Conservation (phyloP, 2,113 vertebrate species). For the Sprattus sprattus region DNA sequence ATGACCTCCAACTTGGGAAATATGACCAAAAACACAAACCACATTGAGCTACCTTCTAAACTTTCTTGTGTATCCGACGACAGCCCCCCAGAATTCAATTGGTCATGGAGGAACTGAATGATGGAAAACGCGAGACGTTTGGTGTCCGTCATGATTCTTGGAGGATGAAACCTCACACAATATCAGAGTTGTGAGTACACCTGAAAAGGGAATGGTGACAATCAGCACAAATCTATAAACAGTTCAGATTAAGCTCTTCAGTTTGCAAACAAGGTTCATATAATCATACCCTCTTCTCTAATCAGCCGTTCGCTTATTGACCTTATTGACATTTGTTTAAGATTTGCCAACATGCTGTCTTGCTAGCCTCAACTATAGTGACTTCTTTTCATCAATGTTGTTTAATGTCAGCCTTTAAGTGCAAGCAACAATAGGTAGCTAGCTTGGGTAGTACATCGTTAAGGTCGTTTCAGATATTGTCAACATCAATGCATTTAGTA, state of each 20-base stretch:
- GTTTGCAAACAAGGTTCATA: not conserved
- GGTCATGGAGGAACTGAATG: conserved; percentile 88
- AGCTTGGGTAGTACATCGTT: not conserved
- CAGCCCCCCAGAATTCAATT: conserved; percentile 80
- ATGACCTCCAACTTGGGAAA: not conserved
- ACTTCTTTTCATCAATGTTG: not conserved
- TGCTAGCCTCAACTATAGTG: not conserved
- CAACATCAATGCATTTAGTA: not conserved
- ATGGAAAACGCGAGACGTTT: conserved; percentile 91
- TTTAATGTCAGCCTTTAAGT: no score
- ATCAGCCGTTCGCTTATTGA: not conserved
- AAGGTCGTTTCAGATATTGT: not conserved
- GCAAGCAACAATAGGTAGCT: no score
- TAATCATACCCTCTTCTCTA: not conserved
- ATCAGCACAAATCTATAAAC: not conserved
- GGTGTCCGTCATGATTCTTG: conserved; percentile 83
- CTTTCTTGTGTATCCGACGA: conserved; percentile 91
- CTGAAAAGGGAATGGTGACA: not conserved
- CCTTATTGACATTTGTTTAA: not conserved
- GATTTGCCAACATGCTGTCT: not conserved
- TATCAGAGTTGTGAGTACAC: conserved; percentile 11
- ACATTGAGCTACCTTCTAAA: conserved; percentile 80
- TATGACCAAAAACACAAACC: not conserved
- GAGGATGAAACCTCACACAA: conserved; percentile 53
- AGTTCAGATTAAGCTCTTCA: not conserved